Evolutionary conservation across 2,113 vertebrate genomes (phyloP), one percentile per base, ranked within the genome.

Genomic region (Xerus inauris): DNA sequence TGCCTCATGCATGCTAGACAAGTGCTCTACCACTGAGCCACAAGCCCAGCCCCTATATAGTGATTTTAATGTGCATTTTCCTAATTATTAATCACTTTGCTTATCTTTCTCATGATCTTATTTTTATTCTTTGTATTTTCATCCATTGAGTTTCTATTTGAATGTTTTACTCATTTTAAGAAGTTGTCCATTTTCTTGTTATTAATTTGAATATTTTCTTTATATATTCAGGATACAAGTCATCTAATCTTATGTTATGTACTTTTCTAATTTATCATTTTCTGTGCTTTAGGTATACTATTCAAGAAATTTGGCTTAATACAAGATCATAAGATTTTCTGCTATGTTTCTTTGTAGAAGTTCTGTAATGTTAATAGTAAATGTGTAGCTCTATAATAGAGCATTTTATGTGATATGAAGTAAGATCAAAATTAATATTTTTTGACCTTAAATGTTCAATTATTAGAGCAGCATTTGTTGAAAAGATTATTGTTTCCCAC

Each of bases 21-120:
- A n/a, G n/a, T n/a, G n/a, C n/a, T n/a, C n/a, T n/a, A n/a, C n/a
- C n/a, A n/a, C n/a, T n/a, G n/a, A n/a, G n/a, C n/a, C n/a, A n/a
- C n/a, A n/a, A n/a, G n/a, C n/a, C n/a, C n/a, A n/a, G n/a, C n/a
- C n/a, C n/a, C n/a, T n/a, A n/a, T n/a, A 24, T 8, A 28, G 13
- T 81, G 19, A 45, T 45, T 91, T 86, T 93, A 49, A 47, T n/a
- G 88, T 91, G 12, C 28, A 51, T 95, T 89, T 87, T 24, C 30
- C 40, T 77, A 82, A 89, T 91, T 26, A 20, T 42, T 80, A 76
- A 65, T 51, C 16, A 65, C 7, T 22, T 93, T 80, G 26, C 49
- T 64, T n/a, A 47, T 73, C 22, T 73, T 86, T 35, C 59, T 67
- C 32, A 35, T 72, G 14, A 73, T 32, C 30, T 84, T 92, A 84